Evolutionary conservation across 2,797 vertebrate genomes (phyloP), one percentile per base, ranked within the genome.

Genomic region (Toxotes lorentzi): DNA sequence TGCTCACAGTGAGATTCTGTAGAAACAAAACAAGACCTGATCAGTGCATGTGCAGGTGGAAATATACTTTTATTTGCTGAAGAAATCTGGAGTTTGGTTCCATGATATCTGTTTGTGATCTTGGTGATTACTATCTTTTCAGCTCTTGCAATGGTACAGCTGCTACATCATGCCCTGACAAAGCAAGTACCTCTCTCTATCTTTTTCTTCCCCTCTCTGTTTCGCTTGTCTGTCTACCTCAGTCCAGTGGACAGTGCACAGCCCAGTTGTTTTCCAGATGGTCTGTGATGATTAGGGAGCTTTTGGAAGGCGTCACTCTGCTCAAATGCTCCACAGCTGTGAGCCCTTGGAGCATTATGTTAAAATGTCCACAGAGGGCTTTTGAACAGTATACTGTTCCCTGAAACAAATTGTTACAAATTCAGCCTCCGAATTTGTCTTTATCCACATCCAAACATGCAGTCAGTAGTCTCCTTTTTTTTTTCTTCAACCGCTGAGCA

Each of bases 261-360:
- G 83, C 77, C 83, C 89, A 86, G 84, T 93, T 91, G 91, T 88
- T 92, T 87, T 80, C 85, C 92, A 92, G 91, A 94, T 92, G 91
- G 88, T 89, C 86, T 71, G 71, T 69, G 78, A 82, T 91, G 90
- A 93, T 92, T 86, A 85, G 87, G 72, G 63, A 70, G 86, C 83
- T 86, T 86, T 94, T 91, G 92, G 89, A 93, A 90, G 86, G 80
- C 43, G 65, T 82, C 90, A 69, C 83, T 92, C 86, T 63, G 81
- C 84, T 81, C 74, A 86, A 89, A 91, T 85, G 70, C 86, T 85
- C 54, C 79, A 83, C 91, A 93, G 89, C 91, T 93, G 91, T 75
- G 83, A 91, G 82, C 82, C 85, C 67, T 79, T 86, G 82, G 84
- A 91, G 81, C 74, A 65, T 56, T 43, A 34, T 87, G 85, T 84